These are phyloP conservation scores for Hirundichthys speculiger DNA, from an alignment of 2,113 vertebrate genomes.

Conservation along the genomic window DNA sequence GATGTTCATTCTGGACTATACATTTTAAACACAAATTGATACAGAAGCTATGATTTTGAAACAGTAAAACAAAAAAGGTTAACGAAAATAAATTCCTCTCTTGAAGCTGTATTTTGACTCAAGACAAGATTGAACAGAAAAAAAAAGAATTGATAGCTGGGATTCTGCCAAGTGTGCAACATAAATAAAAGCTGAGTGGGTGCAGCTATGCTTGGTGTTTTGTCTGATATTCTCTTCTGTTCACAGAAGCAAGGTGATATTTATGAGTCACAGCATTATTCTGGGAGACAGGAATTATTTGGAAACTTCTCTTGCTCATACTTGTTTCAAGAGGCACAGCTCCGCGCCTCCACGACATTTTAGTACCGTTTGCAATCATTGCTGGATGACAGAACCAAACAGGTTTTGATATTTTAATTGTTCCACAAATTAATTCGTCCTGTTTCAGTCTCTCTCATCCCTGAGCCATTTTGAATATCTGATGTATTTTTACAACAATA, in stretches of 20 bases:
- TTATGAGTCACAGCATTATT: constrained; percentile 74
- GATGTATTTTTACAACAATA: constrained; percentile 3
- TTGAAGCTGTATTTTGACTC: constrained; percentile 21
- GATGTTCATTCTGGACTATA: too few species aligned
- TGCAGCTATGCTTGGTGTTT: constrained; percentile 52
- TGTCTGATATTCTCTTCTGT: constrained; percentile 69
- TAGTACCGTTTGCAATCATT: constrained; percentile 63
- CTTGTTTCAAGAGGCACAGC: constrained; percentile 45
- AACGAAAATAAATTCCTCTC: constrained; percentile 28
- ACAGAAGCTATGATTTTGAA: background rate
- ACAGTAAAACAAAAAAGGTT: constrained; percentile 3
- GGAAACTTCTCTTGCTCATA: constrained; percentile 56
- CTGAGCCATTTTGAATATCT: constrained; percentile 26
- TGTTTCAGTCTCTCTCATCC: constrained; percentile 21
- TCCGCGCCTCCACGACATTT: constrained; percentile 45
- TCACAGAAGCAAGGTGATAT: constrained; percentile 65
- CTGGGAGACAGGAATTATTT: constrained; percentile 65
- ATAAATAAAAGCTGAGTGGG: constrained; percentile 74
- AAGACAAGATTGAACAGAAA: constrained; percentile 12
- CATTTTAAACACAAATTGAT: too few species aligned
- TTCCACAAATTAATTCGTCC: constrained; percentile 33
- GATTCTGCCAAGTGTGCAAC: constrained; percentile 58
- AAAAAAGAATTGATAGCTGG: constrained; percentile 46
- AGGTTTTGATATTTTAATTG: constrained; percentile 51
- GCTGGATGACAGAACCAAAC: constrained; percentile 59